A percentile compares a stretch with the other conserved stretches of the same genome.
Evolutionary conservation across 2,888 invertebrate genomes (phyloP).

Genomic region (Aleiodes testaceus): DNA sequence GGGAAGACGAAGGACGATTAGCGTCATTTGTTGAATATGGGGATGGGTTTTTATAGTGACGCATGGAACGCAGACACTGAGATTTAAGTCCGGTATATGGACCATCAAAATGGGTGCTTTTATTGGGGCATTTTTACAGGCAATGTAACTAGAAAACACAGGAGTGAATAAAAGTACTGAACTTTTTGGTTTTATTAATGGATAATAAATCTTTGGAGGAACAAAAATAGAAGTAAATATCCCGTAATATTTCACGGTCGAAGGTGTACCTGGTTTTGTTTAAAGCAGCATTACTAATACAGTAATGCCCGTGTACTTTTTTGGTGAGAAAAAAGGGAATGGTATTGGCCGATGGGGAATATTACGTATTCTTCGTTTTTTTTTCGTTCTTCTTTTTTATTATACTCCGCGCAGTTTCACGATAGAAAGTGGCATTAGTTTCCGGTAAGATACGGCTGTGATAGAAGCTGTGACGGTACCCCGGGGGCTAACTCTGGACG

Average conservation of each 20-base stretch:
- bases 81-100: too few species aligned
- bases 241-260: slow-evolving; percentile 12
- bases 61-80: slow-evolving; percentile 51
- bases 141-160: too few species aligned
- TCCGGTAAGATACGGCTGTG: slow-evolving; percentile 60
- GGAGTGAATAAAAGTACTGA: too few species aligned
- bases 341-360: slow-evolving; percentile 61
- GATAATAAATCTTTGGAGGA: background rate
- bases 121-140: too few species aligned
- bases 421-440: slow-evolving; percentile 61
- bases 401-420: slow-evolving; percentile 54
- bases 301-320: slow-evolving; percentile 6
- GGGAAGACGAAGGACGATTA: slow-evolving; percentile 73
- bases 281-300: slow-evolving; percentile 16
- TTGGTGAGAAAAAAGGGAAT: background rate
- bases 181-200: background rate
- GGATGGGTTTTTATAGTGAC: slow-evolving; percentile 62
- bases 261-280: slow-evolving; percentile 10
- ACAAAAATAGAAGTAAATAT: background rate
- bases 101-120: too few species aligned
- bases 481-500: slow-evolving; percentile 63
- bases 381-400: slow-evolving; percentile 53
- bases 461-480: slow-evolving; percentile 59
- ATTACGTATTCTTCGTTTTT: slow-evolving; percentile 40
- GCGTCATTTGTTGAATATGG: slow-evolving; percentile 70